Percentiles rank a stretch among this genome's conserved stretches.
These are phyloP conservation scores for Dipodomys stephensi DNA, from an alignment of 2,113 vertebrate species.

Conservation along the genomic window DNA sequence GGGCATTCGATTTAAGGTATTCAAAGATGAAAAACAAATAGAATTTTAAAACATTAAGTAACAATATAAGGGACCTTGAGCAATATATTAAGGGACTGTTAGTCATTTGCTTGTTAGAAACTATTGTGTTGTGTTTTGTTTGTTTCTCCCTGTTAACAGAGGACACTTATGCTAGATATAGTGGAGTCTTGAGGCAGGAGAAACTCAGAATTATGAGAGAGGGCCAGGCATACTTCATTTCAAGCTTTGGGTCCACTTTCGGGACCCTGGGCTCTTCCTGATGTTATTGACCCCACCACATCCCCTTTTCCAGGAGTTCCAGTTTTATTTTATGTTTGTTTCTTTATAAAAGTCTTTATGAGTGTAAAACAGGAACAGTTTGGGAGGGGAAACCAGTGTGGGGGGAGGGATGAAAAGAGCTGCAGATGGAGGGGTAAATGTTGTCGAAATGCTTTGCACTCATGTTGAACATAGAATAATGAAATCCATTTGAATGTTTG, in stretches of 20 bases:
- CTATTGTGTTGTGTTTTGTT: neutral
- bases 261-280: neutral
- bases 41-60: neutral
- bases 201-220: no score
- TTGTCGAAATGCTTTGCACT: no score
- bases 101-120: neutral
- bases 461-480: no score
- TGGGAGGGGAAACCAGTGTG: no score
- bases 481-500: no score
- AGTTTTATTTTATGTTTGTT: neutral
- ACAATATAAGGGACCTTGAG: neutral
- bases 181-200: no score
- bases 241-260: neutral
- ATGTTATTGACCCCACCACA: neutral
- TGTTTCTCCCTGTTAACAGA: neutral
- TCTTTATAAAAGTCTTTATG: neutral
- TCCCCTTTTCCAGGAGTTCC: neutral
- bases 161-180: neutral
- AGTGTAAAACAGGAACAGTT: no score
- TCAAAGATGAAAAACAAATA: neutral
- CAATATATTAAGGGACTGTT: neutral
- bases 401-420: no score
- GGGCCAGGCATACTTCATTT: neutral
- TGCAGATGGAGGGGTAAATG: no score
- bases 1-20: neutral